Base-by-base conservation (phyloP, 2,113 vertebrate species). In the Anarrhichthys ocellatus region DNA sequence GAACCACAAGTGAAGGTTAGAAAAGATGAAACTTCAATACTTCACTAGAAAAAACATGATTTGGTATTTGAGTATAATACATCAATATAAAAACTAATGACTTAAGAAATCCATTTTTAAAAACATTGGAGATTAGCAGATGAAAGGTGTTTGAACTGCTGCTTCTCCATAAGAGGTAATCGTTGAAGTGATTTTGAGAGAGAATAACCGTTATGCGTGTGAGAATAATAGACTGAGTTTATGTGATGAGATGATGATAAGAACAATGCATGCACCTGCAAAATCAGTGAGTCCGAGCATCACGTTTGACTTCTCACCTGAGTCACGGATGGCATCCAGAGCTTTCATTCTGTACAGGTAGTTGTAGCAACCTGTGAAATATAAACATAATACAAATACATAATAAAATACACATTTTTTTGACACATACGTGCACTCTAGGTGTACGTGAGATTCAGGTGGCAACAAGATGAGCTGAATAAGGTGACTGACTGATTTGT, bases 301-400 rank as follows among this genome's bases (percentile, higher is more conserved):
- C 1, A 68, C 7, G 15, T 34, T 4, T 32, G 1, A 14, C 58
- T 9, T 24, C 93, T 96, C 87, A 98, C 97, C 97, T 22, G 97
- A 96, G 22, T 96, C 96, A 50, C 96, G 95, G 76, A 99, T 96
- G 1, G 98, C 97, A 86, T 99, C 98, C 92, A 99, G 87, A 0
- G 97, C 96, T 94, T 97, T 98, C 98, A 99, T 99, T 78, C 98
- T 95, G 93, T 97, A 98, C 76, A 99, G 83, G 91, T 99, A 99
- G 86, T 98, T 98, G 87, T 95, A 99, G 90, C 96, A 97, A 87
- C 94, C 98, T 99, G 91, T 52, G 8, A 83, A 75, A 83, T 1
- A 83, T 5, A 82, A 61, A 72, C 34, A 34, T 34, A 34, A 34
- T 5, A 34, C 34, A 34, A 34, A 34, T 34, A 6, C 34, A 34